Evolutionary conservation across 2,888 invertebrate genomes (phyloP).

Genomic region (Teleogryllus oceanicus): DNA sequence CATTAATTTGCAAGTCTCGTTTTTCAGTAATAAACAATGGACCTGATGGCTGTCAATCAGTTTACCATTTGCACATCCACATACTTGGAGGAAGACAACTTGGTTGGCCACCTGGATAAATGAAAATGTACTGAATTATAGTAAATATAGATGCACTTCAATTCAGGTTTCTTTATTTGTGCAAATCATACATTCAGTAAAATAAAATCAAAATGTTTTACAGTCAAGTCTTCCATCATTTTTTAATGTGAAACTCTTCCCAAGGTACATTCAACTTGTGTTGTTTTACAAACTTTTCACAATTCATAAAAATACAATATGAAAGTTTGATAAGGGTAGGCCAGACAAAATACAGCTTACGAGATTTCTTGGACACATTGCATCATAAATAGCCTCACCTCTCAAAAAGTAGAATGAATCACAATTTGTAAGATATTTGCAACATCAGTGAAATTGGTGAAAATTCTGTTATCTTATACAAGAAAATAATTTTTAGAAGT

Average conservation of each 20-base stretch:
- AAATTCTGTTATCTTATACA: too few species aligned
- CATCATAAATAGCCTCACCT: too few species aligned
- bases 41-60: slow-evolving; percentile 73
- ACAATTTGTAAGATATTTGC: too few species aligned
- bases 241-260: neutral
- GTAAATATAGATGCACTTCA: neutral
- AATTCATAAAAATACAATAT: too few species aligned
- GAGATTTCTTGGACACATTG: too few species aligned
- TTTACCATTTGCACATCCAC: slow-evolving; percentile 79
- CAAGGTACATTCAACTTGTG: neutral
- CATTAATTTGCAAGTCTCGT: too few species aligned
- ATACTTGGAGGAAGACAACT: slow-evolving; percentile 77
- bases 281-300: neutral
- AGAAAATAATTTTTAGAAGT: too few species aligned
- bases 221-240: neutral
- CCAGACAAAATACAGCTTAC: too few species aligned
- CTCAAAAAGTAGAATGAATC: too few species aligned
- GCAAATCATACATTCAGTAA: neutral
- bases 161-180: neutral
- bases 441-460: too few species aligned
- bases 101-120: slow-evolving; percentile 67
- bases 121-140: neutral
- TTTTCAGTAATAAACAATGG: slow-evolving; percentile 71
- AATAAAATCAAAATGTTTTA: neutral
- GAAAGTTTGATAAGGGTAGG: too few species aligned